Percentiles rank a stretch among this genome's conserved stretches.
Conservation (phyloP, 2,113 vertebrate genomes). For the Sula dactylatra region DNA sequence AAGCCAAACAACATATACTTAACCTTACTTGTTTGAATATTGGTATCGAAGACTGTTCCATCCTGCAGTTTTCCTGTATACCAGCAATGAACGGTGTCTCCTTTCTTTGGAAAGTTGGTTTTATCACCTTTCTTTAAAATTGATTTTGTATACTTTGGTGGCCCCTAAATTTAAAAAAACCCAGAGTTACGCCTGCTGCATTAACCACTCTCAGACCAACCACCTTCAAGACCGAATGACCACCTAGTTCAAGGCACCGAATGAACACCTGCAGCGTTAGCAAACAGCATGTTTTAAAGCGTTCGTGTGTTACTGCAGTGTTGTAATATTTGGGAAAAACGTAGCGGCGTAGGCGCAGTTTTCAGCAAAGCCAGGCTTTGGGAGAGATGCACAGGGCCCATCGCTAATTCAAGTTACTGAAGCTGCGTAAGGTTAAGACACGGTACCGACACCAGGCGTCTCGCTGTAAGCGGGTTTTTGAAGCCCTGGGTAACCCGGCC, state of each 20-base stretch:
- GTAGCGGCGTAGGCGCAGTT: rapidly evolving
- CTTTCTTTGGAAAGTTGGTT: constrained; percentile 93
- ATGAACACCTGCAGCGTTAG: rapidly evolving
- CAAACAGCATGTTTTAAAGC: rapidly evolving
- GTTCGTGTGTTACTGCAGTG: rapidly evolving
- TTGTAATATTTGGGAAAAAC: rapidly evolving
- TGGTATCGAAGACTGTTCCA: constrained; percentile 95
- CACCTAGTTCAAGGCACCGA: rapidly evolving
- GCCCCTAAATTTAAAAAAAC: constrained; percentile 75
- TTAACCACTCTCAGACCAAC: too few species aligned
- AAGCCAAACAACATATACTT: rapidly evolving
- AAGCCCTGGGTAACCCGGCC: background rate
- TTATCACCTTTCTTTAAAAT: constrained; percentile 95
- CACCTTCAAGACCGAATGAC: rapidly evolving
- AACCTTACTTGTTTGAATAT: constrained; percentile 84
- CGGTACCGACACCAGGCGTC: rapidly evolving
- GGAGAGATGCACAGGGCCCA: too few species aligned
- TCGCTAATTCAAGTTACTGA: rapidly evolving
- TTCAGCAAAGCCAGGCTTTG: background rate
- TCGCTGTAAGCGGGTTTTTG: background rate
- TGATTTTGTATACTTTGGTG: constrained; percentile 88
- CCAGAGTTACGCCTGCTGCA: background rate
- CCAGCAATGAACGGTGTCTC: constrained; percentile 94
- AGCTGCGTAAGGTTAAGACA: rapidly evolving
- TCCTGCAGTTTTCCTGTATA: constrained; percentile 92